phyloP scores from a whole-genome alignment of 2,888 invertebrate species.

The Zonitis immaculata region DNA sequence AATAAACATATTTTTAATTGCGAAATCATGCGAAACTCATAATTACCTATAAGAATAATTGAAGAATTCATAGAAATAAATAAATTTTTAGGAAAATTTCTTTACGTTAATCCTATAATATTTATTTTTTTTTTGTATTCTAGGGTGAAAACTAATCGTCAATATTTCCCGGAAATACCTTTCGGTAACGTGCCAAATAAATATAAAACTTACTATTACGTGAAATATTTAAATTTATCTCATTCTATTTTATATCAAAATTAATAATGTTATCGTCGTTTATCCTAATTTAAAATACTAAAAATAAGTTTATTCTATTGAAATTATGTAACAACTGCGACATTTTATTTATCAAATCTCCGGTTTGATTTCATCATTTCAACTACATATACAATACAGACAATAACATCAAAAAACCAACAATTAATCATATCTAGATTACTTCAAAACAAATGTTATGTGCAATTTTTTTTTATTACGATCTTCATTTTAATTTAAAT shows the following conservation, averaged over 20 bases:
- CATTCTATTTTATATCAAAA: not conserved
- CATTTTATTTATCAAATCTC: conserved; percentile 8
- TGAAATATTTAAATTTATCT: conserved; percentile 4
- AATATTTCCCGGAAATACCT: conserved; percentile 14
- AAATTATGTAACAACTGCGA: conserved; percentile 17
- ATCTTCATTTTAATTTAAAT: not conserved
- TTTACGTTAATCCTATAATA: not conserved
- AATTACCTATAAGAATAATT: no score
- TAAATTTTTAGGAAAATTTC: not conserved
- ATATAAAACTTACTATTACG: conserved; percentile 12
- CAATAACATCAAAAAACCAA: not conserved
- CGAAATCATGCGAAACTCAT: not conserved
- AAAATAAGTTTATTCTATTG: conserved; percentile 12
- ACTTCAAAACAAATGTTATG: not conserved
- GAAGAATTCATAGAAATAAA: conserved; percentile 1
- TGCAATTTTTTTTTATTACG: not conserved
- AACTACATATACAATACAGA: not conserved
- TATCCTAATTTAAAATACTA: conserved; percentile 8
- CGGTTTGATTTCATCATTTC: not conserved
- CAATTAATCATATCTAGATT: conserved; percentile 1
- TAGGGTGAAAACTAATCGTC: conserved; percentile 12
- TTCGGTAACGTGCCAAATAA: conserved; percentile 16
- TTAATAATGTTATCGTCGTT: conserved; percentile 3
- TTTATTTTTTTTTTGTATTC: not conserved
- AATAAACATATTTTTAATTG: not conserved